Percentiles rank a stretch among this genome's conserved stretches.
Evolutionary conservation across 2,888 invertebrate species (phyloP).

Genomic region (Epistrophe eligans): DNA sequence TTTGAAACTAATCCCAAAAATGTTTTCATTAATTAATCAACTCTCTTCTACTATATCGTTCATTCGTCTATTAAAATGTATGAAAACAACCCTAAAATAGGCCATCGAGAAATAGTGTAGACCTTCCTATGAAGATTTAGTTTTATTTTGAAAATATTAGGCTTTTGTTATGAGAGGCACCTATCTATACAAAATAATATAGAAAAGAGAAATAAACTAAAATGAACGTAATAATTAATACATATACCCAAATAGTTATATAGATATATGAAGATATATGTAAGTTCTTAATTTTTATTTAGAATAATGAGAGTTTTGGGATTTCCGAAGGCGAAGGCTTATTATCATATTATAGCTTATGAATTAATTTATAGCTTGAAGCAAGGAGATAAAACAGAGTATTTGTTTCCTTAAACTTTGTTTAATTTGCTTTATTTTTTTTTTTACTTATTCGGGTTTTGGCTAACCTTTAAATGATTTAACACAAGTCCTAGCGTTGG

Average conservation of each 20-base stretch:
- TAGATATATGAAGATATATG: too few relatives aligned
- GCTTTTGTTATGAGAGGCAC: background rate
- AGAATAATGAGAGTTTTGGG: slow-evolving; percentile 1
- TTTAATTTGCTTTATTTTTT: background rate
- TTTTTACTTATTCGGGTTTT: too few relatives aligned
- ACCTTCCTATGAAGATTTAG: background rate
- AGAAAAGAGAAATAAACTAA: background rate
- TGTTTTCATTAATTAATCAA: slow-evolving; percentile 54
- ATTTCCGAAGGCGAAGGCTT: background rate
- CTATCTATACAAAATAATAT: background rate
- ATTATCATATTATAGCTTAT: background rate
- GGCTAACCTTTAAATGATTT: too few relatives aligned
- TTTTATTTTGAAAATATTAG: slow-evolving; percentile 15
- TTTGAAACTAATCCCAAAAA: slow-evolving; percentile 45
- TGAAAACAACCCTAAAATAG: slow-evolving; percentile 13
- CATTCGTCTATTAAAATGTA: slow-evolving; percentile 28
- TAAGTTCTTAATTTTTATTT: background rate
- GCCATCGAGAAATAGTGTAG: background rate
- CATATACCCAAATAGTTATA: too few relatives aligned
- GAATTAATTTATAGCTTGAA: background rate
- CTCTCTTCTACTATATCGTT: background rate
- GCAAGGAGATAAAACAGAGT: background rate
- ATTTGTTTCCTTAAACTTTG: background rate
- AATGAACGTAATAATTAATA: background rate
- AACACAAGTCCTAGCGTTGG: too few relatives aligned